Percentiles rank a stretch among this genome's conserved stretches.
These are phyloP conservation scores for Cryptocheilus praepositus DNA, from an alignment of 2,888 invertebrate genomes.

Conservation along the genomic window DNA sequence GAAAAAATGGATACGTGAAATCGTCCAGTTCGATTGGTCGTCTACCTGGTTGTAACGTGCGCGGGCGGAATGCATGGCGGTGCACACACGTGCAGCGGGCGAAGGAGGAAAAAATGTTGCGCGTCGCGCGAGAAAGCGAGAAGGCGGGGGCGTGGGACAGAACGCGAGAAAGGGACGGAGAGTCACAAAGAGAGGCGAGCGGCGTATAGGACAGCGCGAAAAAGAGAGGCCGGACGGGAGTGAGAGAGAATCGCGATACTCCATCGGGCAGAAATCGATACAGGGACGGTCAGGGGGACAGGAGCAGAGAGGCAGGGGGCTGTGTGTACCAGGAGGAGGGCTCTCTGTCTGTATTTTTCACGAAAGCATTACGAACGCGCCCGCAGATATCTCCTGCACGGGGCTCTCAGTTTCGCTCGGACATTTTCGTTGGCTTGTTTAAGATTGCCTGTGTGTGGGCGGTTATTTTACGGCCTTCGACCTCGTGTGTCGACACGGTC, in stretches of 20 bases:
- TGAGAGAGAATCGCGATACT: constrained; percentile 53
- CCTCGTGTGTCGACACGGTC: no score
- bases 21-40: constrained; percentile 49
- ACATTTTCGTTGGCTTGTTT: no score
- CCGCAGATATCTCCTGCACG: constrained; percentile 47
- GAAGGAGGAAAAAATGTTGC: constrained; percentile 38
- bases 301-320: constrained; percentile 41
- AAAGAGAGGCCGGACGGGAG: constrained; percentile 34
- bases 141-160: constrained; percentile 23
- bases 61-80: constrained; percentile 23
- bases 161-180: constrained; percentile 35
- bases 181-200: constrained; percentile 9
- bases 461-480: no score
- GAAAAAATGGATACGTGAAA: constrained; percentile 15
- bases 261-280: constrained; percentile 64
- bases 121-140: constrained; percentile 16
- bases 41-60: constrained; percentile 31
- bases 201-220: constrained; percentile 25
- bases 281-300: constrained; percentile 58
- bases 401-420: constrained; percentile 29
- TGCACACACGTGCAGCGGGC: constrained; percentile 20
- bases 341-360: constrained; percentile 64
- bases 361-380: constrained; percentile 63
- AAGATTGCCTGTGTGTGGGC: no score
- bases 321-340: constrained; percentile 26